phyloP scores from a whole-genome alignment of 2,113 vertebrate genomes.

The Hydrochoerus hydrochaeris region DNA sequence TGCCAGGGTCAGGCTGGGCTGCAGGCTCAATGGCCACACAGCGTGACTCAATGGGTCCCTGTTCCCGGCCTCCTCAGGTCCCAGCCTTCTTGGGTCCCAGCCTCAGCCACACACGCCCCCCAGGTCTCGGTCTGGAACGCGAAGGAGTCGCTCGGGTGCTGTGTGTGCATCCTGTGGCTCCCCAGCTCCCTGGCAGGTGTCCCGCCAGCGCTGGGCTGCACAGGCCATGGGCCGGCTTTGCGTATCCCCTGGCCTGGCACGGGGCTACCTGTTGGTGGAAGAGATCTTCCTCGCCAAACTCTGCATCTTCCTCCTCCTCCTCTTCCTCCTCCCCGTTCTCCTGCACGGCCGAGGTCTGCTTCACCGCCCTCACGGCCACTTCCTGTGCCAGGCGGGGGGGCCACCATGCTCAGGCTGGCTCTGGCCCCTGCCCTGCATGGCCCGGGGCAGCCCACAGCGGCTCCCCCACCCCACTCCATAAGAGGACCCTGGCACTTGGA shows the following conservation, averaged over 20 bases:
- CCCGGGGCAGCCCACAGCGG: accelerated
- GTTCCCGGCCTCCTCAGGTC: background rate
- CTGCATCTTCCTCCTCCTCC: conserved; percentile 86
- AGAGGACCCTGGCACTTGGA: background rate
- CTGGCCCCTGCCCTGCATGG: background rate
- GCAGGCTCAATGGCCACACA: background rate
- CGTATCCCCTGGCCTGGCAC: no score
- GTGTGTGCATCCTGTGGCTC: no score
- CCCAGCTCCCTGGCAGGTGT: background rate
- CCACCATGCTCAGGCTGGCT: background rate
- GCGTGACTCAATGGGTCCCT: background rate
- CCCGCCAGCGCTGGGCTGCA: no score
- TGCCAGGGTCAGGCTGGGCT: background rate
- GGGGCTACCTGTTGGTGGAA: conserved; percentile 90
- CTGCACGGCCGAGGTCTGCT: conserved; percentile 85
- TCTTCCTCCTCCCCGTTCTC: conserved; percentile 81
- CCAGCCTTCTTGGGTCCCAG: background rate
- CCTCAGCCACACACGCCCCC: background rate
- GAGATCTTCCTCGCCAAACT: conserved; percentile 94
- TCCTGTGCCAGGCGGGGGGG: conserved; percentile 86
- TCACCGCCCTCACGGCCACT: conserved; percentile 91
- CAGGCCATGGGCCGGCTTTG: no score
- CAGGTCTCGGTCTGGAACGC: background rate
- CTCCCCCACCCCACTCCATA: background rate
- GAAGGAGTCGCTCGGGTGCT: no score